A percentile compares a stretch with the other conserved stretches of the same genome.
Conservation (phyloP, 2,888 invertebrate species). For the Cremastinae sp. region DNA sequence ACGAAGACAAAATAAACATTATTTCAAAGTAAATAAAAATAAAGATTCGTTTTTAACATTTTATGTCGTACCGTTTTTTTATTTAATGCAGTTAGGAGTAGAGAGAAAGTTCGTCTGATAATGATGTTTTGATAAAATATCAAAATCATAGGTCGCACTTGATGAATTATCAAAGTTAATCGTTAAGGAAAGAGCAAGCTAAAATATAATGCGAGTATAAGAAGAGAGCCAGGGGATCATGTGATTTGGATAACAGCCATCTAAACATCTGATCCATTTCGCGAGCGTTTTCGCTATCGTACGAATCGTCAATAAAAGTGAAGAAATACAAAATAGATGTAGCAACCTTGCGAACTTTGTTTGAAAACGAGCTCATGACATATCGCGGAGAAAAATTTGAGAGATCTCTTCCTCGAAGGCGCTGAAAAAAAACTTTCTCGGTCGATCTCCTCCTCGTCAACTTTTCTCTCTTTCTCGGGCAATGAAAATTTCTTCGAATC, state of each 20-base stretch:
- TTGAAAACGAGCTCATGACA: constrained; percentile 29
- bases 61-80: no score
- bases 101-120: no score
- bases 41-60: no score
- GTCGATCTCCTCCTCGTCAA: neutral
- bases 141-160: no score
- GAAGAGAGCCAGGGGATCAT: constrained; percentile 58
- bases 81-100: no score
- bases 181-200: constrained; percentile 20
- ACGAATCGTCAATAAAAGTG: constrained; percentile 9
- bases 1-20: no score
- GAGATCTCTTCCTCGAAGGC: constrained; percentile 35
- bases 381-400: constrained; percentile 16
- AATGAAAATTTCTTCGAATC: constrained; percentile 34
- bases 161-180: constrained; percentile 8
- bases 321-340: neutral
- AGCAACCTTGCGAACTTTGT: no score
- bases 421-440: constrained; percentile 35
- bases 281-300: constrained; percentile 34
- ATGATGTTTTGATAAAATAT: no score
- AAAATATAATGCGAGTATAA: constrained; percentile 47
- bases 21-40: no score
- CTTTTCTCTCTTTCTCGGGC: constrained; percentile 3
- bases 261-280: constrained; percentile 64
- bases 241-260: constrained; percentile 71